phyloP scores from a whole-genome alignment of 2,888 invertebrate species.

The Listrodromus nycthemerus region DNA sequence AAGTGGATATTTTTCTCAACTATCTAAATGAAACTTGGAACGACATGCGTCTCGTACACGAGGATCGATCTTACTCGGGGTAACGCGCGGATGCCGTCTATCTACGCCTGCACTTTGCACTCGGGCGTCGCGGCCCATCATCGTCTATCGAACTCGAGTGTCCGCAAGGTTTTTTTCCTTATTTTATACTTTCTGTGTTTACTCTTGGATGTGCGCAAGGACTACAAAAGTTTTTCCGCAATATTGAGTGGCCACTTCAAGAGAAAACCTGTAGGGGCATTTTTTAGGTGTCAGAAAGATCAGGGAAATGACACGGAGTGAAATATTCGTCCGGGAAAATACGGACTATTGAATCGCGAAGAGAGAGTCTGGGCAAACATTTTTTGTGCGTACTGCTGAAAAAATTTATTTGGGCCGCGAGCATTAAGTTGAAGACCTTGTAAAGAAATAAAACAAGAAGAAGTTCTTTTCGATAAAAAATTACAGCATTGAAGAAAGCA shows the following conservation, averaged over 20 bases:
- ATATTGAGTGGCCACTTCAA: conserved; percentile 23
- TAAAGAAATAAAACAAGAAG: too few species aligned
- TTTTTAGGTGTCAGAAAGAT: too few species aligned
- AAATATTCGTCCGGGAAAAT: too few species aligned
- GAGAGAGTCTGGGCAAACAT: too few species aligned
- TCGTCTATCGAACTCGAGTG: conserved; percentile 9
- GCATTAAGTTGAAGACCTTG: too few species aligned
- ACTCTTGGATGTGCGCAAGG: neutral
- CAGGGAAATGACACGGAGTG: too few species aligned
- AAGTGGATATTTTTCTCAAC: conserved; percentile 27
- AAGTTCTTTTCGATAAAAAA: too few species aligned
- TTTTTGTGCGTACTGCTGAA: too few species aligned
- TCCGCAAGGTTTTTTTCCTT: neutral
- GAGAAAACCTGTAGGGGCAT: too few species aligned
- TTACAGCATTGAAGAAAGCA: too few species aligned
- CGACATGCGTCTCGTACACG: conserved; percentile 34
- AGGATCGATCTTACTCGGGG: conserved; percentile 36
- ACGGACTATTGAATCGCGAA: too few species aligned
- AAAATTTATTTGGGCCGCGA: too few species aligned
- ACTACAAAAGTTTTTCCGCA: conserved; percentile 21
- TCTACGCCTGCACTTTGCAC: conserved; percentile 44
- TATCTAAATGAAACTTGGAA: conserved; percentile 21
- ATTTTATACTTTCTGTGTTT: neutral
- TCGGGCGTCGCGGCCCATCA: conserved; percentile 19
- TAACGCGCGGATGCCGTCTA: neutral